phyloP scores from a whole-genome alignment of 1,140 invertebrate genomes.

The Dreissena polymorpha region DNA sequence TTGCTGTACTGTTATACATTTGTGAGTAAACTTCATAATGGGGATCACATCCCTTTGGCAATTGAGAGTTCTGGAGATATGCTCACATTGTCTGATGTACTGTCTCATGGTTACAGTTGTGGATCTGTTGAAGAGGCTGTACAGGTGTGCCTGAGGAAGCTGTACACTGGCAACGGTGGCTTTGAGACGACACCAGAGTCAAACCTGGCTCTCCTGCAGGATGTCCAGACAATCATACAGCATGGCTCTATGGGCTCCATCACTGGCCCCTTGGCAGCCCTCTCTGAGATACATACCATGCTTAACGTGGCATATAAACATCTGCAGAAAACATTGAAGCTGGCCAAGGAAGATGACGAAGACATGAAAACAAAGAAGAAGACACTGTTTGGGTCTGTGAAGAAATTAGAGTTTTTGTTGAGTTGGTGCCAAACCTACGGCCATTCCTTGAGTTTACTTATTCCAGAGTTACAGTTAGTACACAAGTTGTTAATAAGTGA shows the following conservation, averaged over 20 bases:
- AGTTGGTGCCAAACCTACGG: conserved; percentile 56
- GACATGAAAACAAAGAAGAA: conserved; percentile 10
- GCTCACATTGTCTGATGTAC: neutral
- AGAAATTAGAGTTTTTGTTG: conserved; percentile 44
- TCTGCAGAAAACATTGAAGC: conserved; percentile 23
- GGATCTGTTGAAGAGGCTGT: conserved; percentile 42
- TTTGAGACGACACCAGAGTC: conserved; percentile 12
- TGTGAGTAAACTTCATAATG: conserved; percentile 55
- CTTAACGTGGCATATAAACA: conserved; percentile 35
- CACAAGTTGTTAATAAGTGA: conserved; percentile 25
- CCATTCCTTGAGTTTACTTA: conserved; percentile 19
- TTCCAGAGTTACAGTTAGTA: conserved; percentile 47
- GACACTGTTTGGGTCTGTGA: conserved; percentile 32
- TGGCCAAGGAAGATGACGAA: neutral
- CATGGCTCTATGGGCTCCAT: neutral
- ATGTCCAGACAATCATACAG: conserved; percentile 30
- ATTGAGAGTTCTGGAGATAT: conserved; percentile 49
- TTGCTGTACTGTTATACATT: conserved; percentile 53
- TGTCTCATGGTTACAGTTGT: conserved; percentile 12
- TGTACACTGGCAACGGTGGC: neutral
- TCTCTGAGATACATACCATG: conserved; percentile 45
- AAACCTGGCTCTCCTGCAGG: conserved; percentile 40
- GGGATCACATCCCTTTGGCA: conserved; percentile 45
- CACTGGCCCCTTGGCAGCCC: conserved; percentile 20
- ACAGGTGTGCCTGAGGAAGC: conserved; percentile 31